A percentile compares a stretch with the other conserved stretches of the same genome.
These are phyloP conservation scores for Drosophila kokeensis DNA, from an alignment of 2,888 invertebrate genomes.

Conservation along the genomic window DNA sequence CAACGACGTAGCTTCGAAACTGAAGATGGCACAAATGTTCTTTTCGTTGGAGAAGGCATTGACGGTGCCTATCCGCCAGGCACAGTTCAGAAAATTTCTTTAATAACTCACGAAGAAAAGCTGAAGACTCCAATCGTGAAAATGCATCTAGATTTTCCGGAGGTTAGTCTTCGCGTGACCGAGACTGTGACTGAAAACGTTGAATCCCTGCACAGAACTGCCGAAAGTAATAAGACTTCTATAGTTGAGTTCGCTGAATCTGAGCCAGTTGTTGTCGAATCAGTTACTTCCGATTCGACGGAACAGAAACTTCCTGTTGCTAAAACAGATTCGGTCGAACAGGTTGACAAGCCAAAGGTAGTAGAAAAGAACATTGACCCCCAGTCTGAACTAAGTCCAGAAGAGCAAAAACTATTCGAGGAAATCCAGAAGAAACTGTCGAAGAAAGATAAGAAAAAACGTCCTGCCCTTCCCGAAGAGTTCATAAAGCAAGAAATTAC, in stretches of 20 bases:
- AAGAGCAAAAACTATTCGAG: conserved; percentile 83
- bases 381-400: conserved; percentile 76
- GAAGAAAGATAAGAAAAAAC: conserved; percentile 84
- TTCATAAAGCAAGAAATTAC: conserved; percentile 73
- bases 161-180: conserved; percentile 82
- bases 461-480: conserved; percentile 84
- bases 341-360: conserved; percentile 26
- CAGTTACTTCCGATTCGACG: conserved; percentile 11
- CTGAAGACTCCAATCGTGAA: conserved; percentile 88
- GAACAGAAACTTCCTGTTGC: conserved; percentile 1
- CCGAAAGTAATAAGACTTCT: conserved; percentile 50
- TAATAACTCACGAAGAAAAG: conserved; percentile 91
- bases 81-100: conserved; percentile 86
- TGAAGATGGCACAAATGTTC: conserved; percentile 81
- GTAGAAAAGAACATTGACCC: conserved; percentile 27
- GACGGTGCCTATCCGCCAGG: conserved; percentile 78
- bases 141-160: conserved; percentile 87
- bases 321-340: conserved; percentile 16
- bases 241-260: conserved; percentile 42
- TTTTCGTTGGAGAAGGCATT: conserved; percentile 81
- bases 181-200: conserved; percentile 82
- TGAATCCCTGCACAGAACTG: conserved; percentile 59
- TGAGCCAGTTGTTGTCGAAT: conserved; percentile 21
- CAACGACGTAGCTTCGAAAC: conserved; percentile 80
- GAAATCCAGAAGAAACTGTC: conserved; percentile 83